A percentile compares a stretch with the other conserved stretches of the same genome.
These are phyloP conservation scores for Hanleya hanleyi DNA, from an alignment of 2,888 invertebrate species.

Conservation along the genomic window DNA sequence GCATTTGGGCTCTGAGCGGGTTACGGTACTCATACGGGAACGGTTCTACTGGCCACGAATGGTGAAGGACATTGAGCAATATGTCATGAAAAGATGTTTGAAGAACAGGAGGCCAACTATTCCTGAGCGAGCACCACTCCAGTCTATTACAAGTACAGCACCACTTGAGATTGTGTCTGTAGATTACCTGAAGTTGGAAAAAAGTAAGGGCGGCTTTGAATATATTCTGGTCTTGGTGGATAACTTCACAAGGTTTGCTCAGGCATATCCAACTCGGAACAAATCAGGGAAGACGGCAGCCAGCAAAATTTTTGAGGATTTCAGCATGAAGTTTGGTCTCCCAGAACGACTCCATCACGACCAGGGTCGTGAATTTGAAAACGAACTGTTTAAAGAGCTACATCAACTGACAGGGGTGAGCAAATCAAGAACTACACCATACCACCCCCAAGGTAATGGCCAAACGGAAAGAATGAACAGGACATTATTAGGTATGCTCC, in stretches of 20 bases:
- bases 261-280: conserved; percentile 25
- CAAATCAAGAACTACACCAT: conserved; percentile 21
- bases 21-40: conserved; percentile 11
- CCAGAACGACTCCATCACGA: conserved; percentile 19
- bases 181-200: too few relatives aligned
- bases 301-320: conserved; percentile 20
- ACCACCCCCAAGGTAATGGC: conserved; percentile 28
- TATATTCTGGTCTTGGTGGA: conserved; percentile 7
- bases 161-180: too few relatives aligned
- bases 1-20: conserved; percentile 15
- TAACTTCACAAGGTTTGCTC: conserved; percentile 23
- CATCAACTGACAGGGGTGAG: conserved; percentile 1
- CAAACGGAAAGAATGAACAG: conserved; percentile 17
- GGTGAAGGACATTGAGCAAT: conserved; percentile 21
- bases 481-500: conserved; percentile 21
- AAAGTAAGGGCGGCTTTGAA: too few relatives aligned
- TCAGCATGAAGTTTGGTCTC: conserved; percentile 14
- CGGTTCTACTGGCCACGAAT: conserved; percentile 32
- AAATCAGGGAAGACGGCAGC: conserved; percentile 23
- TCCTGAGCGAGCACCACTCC: neutral
- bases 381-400: neutral
- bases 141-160: conserved; percentile 13
- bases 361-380: conserved; percentile 28
- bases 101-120: conserved; percentile 15
- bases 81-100: conserved; percentile 14